Percentiles rank a stretch among this genome's conserved stretches.
phyloP scores from a whole-genome alignment of 1,140 invertebrate genomes.

The Popillia japonica region DNA sequence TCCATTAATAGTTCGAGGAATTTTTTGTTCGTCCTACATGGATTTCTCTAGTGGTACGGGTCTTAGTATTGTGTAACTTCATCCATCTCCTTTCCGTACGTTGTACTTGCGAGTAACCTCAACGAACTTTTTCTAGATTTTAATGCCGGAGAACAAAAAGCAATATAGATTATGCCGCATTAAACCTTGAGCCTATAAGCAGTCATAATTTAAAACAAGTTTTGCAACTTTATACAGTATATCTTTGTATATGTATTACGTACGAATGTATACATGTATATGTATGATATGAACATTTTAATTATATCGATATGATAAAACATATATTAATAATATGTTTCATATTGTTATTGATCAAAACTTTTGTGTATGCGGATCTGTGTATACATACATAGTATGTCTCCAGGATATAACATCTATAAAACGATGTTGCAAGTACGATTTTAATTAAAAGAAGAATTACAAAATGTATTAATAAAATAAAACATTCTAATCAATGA shows the following conservation, averaged over 20 bases:
- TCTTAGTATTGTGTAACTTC: constrained; percentile 10
- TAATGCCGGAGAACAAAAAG: constrained; percentile 22
- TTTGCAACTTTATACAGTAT: constrained; percentile 25
- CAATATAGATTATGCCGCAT: constrained; percentile 20
- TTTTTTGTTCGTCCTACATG: neutral
- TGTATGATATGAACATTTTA: neutral
- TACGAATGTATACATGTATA: neutral
- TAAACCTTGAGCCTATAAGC: constrained; percentile 28
- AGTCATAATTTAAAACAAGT: constrained; percentile 19
- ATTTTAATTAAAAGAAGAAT: constrained; percentile 2
- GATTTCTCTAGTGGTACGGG: neutral
- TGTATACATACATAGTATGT: neutral
- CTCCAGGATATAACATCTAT: neutral
- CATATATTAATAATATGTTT: constrained; percentile 5
- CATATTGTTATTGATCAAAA: neutral
- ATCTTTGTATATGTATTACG: neutral
- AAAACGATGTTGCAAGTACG: neutral
- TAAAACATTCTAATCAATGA: neutral
- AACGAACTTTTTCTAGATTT: neutral
- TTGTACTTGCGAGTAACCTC: neutral
- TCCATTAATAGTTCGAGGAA: neutral
- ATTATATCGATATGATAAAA: constrained; percentile 10
- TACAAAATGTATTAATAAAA: neutral
- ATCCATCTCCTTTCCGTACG: neutral
- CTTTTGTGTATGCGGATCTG: too few relatives aligned